A percentile compares a stretch with the other conserved stretches of the same genome.
phyloP scores from a whole-genome alignment of 1,140 invertebrate genomes.

The Euwallacea fornicatus region DNA sequence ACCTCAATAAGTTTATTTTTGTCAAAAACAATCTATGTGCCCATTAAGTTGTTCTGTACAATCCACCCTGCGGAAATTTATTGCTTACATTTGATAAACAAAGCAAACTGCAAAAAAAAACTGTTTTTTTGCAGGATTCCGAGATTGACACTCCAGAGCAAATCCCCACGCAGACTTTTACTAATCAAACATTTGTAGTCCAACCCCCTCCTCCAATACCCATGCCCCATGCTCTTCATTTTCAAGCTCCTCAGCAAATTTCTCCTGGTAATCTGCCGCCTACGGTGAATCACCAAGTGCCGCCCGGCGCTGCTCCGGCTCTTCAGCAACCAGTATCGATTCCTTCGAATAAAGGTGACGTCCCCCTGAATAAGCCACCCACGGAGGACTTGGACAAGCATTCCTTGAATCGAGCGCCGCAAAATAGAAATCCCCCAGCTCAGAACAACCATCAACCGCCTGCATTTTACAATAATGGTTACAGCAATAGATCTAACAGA shows the following conservation, averaged over 20 bases:
- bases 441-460: slow-evolving; percentile 45
- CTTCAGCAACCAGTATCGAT: slow-evolving; percentile 9
- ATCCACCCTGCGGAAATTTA: too few species aligned
- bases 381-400: slow-evolving; percentile 38
- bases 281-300: slow-evolving; percentile 33
- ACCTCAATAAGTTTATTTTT: too few species aligned
- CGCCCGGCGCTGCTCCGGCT: slow-evolving; percentile 28
- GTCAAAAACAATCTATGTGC: too few species aligned
- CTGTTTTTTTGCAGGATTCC: slow-evolving; percentile 68
- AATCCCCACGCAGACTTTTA: slow-evolving; percentile 77
- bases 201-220: slow-evolving; percentile 48
- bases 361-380: slow-evolving; percentile 6
- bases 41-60: too few species aligned
- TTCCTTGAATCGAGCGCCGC: slow-evolving; percentile 31
- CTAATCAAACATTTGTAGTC: slow-evolving; percentile 68
- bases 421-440: slow-evolving; percentile 22
- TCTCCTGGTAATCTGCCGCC: slow-evolving; percentile 35
- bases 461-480: slow-evolving; percentile 50
- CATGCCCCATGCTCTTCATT: slow-evolving; percentile 44
- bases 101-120: neutral
- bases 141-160: slow-evolving; percentile 66
- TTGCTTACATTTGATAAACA: neutral
- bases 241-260: slow-evolving; percentile 9
- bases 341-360: slow-evolving; percentile 23
- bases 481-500: slow-evolving; percentile 45